Conservation (phyloP, 2,797 vertebrate genomes). For the Epinephelus malabaricus region DNA sequence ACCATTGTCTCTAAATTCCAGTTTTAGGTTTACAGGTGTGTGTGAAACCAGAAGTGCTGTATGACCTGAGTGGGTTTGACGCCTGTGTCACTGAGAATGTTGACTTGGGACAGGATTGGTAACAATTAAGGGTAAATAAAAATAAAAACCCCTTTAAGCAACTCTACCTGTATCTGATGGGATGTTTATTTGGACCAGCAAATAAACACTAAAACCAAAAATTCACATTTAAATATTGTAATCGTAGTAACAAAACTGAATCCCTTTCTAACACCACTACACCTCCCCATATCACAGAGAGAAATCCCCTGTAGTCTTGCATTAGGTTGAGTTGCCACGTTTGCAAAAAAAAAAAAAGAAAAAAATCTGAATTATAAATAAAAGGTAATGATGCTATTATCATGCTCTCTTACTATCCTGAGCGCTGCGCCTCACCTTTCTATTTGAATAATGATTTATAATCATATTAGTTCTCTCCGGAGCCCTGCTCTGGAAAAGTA, state of each 20-base stretch:
- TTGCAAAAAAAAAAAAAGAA: constrained; percentile 86
- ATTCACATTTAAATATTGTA: constrained; percentile 24
- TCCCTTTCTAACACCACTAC: constrained; percentile 14
- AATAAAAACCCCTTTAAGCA: too few relatives aligned
- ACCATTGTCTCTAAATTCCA: too few relatives aligned
- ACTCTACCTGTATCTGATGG: not conserved
- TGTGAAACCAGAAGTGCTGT: too few relatives aligned
- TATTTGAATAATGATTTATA: constrained; percentile 99
- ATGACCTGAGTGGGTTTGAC: too few relatives aligned
- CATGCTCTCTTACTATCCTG: constrained; percentile 90
- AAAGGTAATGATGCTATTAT: constrained; percentile 95
- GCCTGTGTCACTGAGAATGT: too few relatives aligned
- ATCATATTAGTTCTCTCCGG: constrained; percentile 93
- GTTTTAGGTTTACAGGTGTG: too few relatives aligned
- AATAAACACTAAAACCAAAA: not conserved
- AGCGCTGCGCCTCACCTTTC: constrained; percentile 89
- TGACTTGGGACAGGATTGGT: too few relatives aligned
- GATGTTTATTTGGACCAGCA: not conserved
- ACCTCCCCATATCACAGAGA: constrained; percentile 24
- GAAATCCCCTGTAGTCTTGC: constrained; percentile 68
- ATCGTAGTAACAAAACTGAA: too few relatives aligned
- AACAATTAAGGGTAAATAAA: too few relatives aligned
- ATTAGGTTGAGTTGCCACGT: constrained; percentile 84
- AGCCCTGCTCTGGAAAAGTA: constrained; percentile 95
- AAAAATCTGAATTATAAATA: constrained; percentile 86